Percentiles rank a stretch among this genome's conserved stretches.
Conservation (phyloP, 2,797 vertebrate genomes). For the Pteronotus mesoamericanus region DNA sequence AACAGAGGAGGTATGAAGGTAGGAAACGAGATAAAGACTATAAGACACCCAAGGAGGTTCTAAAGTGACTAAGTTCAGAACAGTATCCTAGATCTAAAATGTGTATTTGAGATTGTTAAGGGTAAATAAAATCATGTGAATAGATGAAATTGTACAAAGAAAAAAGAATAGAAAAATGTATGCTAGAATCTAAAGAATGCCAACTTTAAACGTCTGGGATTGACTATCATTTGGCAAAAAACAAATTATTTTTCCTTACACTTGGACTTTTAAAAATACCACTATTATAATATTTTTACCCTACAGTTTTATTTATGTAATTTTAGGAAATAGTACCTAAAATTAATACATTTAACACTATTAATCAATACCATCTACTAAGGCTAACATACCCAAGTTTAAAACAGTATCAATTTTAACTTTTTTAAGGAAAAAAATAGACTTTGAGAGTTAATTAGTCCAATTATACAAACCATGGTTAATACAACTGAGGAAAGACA, state of each 20-base stretch:
- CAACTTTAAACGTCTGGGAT: background rate
- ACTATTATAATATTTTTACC: background rate
- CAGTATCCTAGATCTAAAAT: background rate
- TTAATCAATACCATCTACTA: background rate
- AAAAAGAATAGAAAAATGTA: background rate
- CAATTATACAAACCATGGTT: background rate
- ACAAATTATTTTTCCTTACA: background rate
- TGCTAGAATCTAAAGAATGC: background rate
- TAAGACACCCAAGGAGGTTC: background rate
- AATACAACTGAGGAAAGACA: background rate
- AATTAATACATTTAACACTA: background rate
- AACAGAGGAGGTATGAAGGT: background rate
- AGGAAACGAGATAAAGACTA: background rate
- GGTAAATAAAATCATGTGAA: background rate
- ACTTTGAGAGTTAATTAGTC: background rate
- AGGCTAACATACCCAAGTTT: background rate
- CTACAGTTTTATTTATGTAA: background rate
- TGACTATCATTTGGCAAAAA: background rate
- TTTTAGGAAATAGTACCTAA: background rate
- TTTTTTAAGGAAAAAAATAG: background rate
- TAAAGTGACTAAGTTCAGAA: background rate
- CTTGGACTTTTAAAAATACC: background rate
- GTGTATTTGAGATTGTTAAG: background rate
- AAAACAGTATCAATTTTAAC: background rate
- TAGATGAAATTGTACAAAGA: background rate